Evolutionary conservation across 2,113 vertebrate species (phyloP).

Genomic region (Onychorhynchus coronatus): DNA sequence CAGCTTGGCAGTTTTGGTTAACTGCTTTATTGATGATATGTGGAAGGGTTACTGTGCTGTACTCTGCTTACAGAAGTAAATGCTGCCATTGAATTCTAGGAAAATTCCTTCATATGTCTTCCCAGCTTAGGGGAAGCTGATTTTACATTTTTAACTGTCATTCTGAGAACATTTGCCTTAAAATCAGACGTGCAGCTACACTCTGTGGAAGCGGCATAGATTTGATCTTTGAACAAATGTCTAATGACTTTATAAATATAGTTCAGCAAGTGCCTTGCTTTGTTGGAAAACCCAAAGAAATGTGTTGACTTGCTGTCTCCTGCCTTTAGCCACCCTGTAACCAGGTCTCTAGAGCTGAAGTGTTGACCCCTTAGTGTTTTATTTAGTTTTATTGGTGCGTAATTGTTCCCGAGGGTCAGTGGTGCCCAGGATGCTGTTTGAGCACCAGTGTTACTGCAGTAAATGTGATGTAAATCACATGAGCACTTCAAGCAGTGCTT

Average conservation of each 20-base stretch:
- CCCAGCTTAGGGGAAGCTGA: not conserved
- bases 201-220: not conserved
- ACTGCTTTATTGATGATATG: not conserved
- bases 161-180: not conserved
- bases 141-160: not conserved
- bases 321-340: not conserved
- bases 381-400: not conserved
- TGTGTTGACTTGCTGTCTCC: not conserved
- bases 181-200: not conserved
- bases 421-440: not conserved
- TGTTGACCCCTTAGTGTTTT: not conserved
- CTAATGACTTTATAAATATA: not conserved
- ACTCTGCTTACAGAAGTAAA: not conserved
- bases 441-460: not conserved
- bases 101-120: not conserved
- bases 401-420: not conserved
- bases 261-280: not conserved
- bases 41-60: not conserved
- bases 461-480: not conserved
- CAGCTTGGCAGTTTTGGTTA: accelerated
- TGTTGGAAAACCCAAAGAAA: not conserved
- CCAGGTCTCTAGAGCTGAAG: not conserved
- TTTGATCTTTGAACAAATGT: not conserved
- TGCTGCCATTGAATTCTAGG: not conserved
- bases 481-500: not conserved